Percentiles rank a stretch among this genome's conserved stretches.
These are phyloP conservation scores for Pandemis corylana DNA, from an alignment of 2,888 invertebrate species.

Conservation along the genomic window DNA sequence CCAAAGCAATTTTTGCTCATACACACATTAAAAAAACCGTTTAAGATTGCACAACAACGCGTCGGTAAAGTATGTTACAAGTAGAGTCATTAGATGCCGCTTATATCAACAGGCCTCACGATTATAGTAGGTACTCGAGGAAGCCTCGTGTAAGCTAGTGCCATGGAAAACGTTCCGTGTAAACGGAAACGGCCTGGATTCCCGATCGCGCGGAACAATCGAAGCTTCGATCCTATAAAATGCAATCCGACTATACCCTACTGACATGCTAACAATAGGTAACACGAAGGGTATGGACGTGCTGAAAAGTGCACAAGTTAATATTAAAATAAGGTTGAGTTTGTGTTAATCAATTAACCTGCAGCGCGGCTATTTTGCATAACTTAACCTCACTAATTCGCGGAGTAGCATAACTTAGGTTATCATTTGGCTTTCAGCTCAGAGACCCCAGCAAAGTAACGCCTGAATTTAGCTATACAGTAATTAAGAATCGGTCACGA, in stretches of 20 bases:
- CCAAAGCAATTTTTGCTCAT: not conserved
- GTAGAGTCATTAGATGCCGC: constrained; percentile 6
- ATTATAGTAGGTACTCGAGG: constrained; percentile 1
- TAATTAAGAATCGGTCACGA: not conserved
- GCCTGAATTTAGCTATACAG: too few relatives aligned
- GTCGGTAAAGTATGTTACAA: not conserved
- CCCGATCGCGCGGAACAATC: constrained; percentile 59
- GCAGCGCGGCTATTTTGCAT: too few relatives aligned
- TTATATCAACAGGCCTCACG: not conserved
- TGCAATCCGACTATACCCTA: constrained; percentile 4
- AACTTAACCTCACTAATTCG: too few relatives aligned
- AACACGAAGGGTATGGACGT: not conserved
- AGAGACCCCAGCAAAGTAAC: too few relatives aligned
- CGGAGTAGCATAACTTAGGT: too few relatives aligned
- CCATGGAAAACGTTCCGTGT: constrained; percentile 7
- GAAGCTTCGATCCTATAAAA: constrained; percentile 45
- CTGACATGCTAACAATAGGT: not conserved
- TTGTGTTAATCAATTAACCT: too few relatives aligned
- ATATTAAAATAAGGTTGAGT: not conserved
- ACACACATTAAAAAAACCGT: not conserved
- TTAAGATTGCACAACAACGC: not conserved
- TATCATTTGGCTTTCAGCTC: too few relatives aligned
- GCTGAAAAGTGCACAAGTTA: not conserved
- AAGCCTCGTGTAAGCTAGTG: not conserved
- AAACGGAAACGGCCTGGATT: constrained; percentile 56